Percentiles rank a stretch among this genome's conserved stretches.
These are phyloP conservation scores for Lutraria lutraria DNA, from an alignment of 2,888 invertebrate genomes.

Conservation along the genomic window DNA sequence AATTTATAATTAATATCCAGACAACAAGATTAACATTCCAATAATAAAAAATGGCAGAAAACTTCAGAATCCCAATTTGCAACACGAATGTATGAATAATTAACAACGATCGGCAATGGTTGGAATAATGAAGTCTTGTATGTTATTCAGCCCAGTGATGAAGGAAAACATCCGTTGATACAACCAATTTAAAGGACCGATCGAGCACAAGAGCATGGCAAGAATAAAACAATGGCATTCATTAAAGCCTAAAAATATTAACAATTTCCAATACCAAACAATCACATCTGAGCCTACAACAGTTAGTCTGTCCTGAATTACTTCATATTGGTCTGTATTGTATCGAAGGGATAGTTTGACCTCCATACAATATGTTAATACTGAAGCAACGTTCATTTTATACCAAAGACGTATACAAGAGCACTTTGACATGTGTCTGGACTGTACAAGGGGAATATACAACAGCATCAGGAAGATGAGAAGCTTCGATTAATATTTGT, in stretches of 20 bases:
- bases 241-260: too few species aligned
- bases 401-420: neutral
- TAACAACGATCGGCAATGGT: too few species aligned
- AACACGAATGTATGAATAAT: neutral
- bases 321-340: neutral
- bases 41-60: neutral
- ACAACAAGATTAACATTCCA: neutral
- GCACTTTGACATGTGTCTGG: constrained; percentile 9
- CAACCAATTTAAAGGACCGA: too few species aligned
- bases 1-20: neutral
- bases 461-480: neutral
- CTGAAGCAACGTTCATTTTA: neutral
- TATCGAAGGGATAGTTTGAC: neutral
- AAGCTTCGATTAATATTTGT: neutral
- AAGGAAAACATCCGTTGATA: too few species aligned
- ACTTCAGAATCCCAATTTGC: neutral
- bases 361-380: neutral
- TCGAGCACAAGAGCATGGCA: too few species aligned
- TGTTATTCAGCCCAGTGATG: too few species aligned
- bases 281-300: too few species aligned
- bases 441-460: neutral
- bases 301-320: too few species aligned
- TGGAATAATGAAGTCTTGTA: too few species aligned
- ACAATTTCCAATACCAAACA: too few species aligned
- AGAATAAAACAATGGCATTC: too few species aligned